Conservation (phyloP, 1,140 invertebrate species). For the Drosophila subpulchrella region DNA sequence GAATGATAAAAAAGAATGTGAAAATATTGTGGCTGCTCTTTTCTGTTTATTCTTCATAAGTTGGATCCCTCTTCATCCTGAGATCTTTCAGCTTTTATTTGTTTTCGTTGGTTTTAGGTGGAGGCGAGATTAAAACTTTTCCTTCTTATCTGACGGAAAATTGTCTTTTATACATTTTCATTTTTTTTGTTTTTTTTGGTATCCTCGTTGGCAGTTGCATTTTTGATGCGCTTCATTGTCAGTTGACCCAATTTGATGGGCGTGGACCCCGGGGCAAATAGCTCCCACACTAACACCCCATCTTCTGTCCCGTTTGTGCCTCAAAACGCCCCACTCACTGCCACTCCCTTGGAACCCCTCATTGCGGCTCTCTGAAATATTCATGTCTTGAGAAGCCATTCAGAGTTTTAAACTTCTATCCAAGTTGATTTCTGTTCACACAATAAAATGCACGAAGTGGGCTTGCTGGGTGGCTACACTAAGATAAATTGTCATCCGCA, state of each 20-base stretch:
- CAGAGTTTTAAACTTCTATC: constrained; percentile 75
- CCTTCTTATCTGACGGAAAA: constrained; percentile 32
- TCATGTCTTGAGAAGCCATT: constrained; percentile 76
- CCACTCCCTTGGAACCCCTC: constrained; percentile 5
- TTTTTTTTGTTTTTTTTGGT: constrained; percentile 40
- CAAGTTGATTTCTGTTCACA: constrained; percentile 64
- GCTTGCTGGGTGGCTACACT: constrained; percentile 1
- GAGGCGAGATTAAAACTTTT: constrained; percentile 35
- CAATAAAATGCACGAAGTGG: constrained; percentile 74
- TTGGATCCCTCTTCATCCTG: constrained; percentile 31
- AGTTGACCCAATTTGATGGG: constrained; percentile 75
- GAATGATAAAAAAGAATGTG: constrained; percentile 59
- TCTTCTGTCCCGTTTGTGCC: background rate
- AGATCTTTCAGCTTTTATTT: constrained; percentile 43
- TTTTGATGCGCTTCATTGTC: constrained; percentile 70
- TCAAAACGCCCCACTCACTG: constrained; percentile 11
- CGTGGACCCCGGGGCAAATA: constrained; percentile 44
- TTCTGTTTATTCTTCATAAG: constrained; percentile 66
- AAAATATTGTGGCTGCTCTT: constrained; percentile 68
- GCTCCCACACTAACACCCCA: constrained; percentile 54
- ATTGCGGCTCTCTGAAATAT: constrained; percentile 44
- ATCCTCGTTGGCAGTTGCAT: constrained; percentile 67
- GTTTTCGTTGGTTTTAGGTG: constrained; percentile 15
- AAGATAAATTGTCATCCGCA: background rate
- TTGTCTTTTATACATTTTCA: constrained; percentile 10